Evolutionary conservation across 2,113 vertebrate genomes (phyloP), one percentile per base, ranked within the genome.

Genomic region (Panthera uncia): DNA sequence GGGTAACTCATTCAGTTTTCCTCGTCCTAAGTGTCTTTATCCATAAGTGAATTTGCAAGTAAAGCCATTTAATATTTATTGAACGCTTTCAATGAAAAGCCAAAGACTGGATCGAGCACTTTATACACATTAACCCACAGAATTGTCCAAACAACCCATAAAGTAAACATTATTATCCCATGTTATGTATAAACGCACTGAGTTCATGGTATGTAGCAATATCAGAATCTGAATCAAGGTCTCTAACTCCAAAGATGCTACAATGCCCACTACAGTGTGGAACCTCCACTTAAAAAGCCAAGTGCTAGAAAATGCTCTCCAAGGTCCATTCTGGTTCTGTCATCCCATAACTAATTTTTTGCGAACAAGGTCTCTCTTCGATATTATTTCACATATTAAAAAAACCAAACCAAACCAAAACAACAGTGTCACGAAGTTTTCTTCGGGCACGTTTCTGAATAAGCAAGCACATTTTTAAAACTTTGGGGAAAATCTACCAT

Each of bases 191-290:
- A n/a, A 50, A 10, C 0, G 65, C 48, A 74, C 68, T 41, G 4
- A 85, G 12, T 71, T 68, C 12, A 1, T 19, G 29, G 25, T 15
- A 45, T 4, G 10, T 10, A 65, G 87, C 11, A 15, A 16, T 25
- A 48, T 11, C 7, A 8, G 31, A 33, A 73, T 61, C n/a, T 31
- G 19, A 57, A 63, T 1, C 4, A 25, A 10, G 10, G 19, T 48
- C 41, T 82, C 71, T 76, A 57, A 38, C 23, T 69, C 38, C 65
- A 66, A 69, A 31, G 57, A 27, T 0, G 5, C 4, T 2, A 27
- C 3, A 7, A 11, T 3, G 4, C 16, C 52, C 61, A 45, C 31
- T 21, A 1, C 1, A 55, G 0, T 15, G 38, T 3, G 14, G 25
- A 9, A 79, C 16, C 16, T 73, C 36, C 55, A 57, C 45, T 79